Evolutionary conservation across 2,888 invertebrate genomes (phyloP).

Genomic region (Trichopoda pennipes): DNA sequence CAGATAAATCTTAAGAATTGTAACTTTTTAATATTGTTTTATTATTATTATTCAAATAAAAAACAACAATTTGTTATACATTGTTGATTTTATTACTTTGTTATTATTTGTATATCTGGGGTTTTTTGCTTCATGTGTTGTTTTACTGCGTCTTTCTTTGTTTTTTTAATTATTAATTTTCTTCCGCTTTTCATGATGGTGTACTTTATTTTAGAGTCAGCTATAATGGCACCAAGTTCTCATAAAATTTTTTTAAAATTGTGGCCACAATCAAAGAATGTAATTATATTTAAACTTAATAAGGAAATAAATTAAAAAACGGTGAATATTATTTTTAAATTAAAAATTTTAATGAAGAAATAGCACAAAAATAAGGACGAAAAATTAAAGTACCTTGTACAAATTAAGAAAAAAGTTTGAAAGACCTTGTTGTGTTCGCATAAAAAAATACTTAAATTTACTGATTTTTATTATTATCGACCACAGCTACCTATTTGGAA

Average conservation of each 20-base stretch:
- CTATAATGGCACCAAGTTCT: neutral
- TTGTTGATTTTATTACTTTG: constrained; percentile 66
- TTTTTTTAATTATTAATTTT: constrained; percentile 14
- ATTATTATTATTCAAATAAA: constrained; percentile 47
- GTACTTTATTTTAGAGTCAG: neutral
- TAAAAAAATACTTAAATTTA: no score
- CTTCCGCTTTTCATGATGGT: neutral
- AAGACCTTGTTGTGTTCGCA: no score
- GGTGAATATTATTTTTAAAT: neutral
- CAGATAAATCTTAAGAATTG: constrained; percentile 60
- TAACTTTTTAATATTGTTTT: constrained; percentile 55
- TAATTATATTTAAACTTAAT: constrained; percentile 53
- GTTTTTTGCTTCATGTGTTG: constrained; percentile 1
- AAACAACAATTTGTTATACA: constrained; percentile 62
- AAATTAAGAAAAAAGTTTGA: no score
- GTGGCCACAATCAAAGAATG: constrained; percentile 45
- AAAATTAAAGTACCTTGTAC: no score
- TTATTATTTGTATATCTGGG: constrained; percentile 31
- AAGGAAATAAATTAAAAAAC: constrained; percentile 37
- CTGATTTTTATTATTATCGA: no score
- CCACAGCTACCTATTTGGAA: no score
- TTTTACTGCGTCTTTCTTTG: neutral
- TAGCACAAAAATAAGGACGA: neutral
- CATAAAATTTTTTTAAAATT: constrained; percentile 42
- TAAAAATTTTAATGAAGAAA: neutral